These are phyloP conservation scores for Temnopleurus reevesii DNA, from an alignment of 53 echinoderm and acorn worm species.

Conservation along the genomic window DNA sequence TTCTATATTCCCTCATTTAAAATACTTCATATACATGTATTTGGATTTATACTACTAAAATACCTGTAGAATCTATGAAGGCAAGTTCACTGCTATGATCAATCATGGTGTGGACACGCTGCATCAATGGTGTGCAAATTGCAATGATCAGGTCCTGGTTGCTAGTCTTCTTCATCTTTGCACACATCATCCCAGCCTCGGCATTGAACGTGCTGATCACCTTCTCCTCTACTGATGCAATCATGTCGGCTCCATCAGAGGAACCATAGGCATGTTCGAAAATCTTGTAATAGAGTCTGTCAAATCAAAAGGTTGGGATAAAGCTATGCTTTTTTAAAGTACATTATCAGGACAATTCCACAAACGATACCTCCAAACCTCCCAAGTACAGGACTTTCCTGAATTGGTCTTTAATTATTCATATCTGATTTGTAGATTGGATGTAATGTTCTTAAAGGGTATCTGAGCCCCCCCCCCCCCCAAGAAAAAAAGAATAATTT, in stretches of 20 bases:
- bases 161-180: neutral
- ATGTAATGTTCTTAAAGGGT: too few species aligned
- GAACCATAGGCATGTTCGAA: neutral
- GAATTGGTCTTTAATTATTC: too few species aligned
- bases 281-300: neutral
- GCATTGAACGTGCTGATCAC: too few species aligned
- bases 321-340: too few species aligned
- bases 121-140: constrained; percentile 8
- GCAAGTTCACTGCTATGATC: neutral
- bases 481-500: too few species aligned
- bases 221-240: neutral
- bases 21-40: neutral
- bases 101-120: neutral
- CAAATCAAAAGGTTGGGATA: too few species aligned
- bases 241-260: neutral
- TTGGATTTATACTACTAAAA: neutral
- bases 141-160: neutral
- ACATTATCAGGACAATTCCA: too few species aligned
- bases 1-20: neutral
- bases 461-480: too few species aligned
- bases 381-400: too few species aligned
- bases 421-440: too few species aligned
- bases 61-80: constrained; percentile 25
- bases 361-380: too few species aligned
- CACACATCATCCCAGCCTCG: neutral